Evolutionary conservation across 2,888 invertebrate species (phyloP), one percentile per base, ranked within the genome.

Genomic region (Pseudococcus jackbeardsleyi): DNA sequence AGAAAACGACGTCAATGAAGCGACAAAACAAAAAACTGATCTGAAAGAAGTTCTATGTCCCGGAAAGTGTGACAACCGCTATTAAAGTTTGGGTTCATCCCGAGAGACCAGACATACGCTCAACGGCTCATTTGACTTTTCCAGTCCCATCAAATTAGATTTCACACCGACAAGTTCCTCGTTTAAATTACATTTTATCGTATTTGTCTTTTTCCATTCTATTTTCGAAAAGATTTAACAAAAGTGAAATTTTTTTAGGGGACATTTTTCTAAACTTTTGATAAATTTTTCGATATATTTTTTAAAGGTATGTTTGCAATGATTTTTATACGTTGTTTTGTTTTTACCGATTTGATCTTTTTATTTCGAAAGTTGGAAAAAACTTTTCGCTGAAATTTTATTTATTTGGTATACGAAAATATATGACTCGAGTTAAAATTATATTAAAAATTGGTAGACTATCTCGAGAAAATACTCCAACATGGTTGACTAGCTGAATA

Each of bases 21-120:
- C 79, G 79, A 79, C 79, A 79, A 79, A 79, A 79, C 79, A 79
- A 79, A 79, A 79, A 79, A 54, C 39, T 39, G 85, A 85, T 85
- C 85, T 85, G 26, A 33, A 84, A 84, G 84, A 84, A 84, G 48
- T 50, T 77, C 77, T 77, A 39, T 39, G 77, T 54, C 17, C 84
- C 42, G 85, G 54, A 59, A 85, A 85, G 85, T 85, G 85, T 85
- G 85, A 64, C 85, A 85, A 85, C 85, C 85, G 85, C 85, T 59
- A 50, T 85, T 85, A 59, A 85, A 59, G 59, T 54, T 85, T 22
- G 59, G 59, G 59, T 85, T 54, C 22, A 39, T 64, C 85, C 85
- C 85, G 39, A 39, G 85, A 85, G 85, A 85, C 59, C 54, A 85
- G 85, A 85, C 85, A 85, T 85, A 50, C 64, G 85, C 85, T 85